phyloP scores from a whole-genome alignment of 2,888 invertebrate species.

The Drosophila testacea region DNA sequence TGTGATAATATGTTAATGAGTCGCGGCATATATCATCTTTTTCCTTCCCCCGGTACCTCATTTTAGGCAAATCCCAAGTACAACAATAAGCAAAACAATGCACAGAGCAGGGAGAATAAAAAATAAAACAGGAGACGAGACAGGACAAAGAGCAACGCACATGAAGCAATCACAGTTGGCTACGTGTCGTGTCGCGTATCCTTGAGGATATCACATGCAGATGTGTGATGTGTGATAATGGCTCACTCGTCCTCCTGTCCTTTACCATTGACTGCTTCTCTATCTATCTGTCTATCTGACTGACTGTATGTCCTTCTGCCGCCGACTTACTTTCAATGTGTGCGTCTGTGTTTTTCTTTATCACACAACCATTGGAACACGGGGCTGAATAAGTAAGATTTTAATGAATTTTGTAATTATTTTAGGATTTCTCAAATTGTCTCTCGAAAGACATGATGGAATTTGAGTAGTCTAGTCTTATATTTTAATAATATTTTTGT shows the following conservation, averaged over 20 bases:
- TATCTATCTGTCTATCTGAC: neutral
- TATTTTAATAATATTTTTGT: no score
- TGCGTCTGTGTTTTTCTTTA: constrained; percentile 52
- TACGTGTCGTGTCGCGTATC: constrained; percentile 83
- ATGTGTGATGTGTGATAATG: constrained; percentile 83
- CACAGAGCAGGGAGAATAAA: constrained; percentile 16
- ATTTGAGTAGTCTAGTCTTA: no score
- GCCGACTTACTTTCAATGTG: constrained; percentile 3
- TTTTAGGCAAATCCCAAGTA: constrained; percentile 50
- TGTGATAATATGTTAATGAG: constrained; percentile 85
- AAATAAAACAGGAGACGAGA: neutral
- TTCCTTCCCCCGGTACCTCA: constrained; percentile 25
- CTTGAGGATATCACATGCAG: constrained; percentile 82
- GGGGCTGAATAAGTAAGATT: constrained; percentile 12
- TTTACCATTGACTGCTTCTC: constrained; percentile 19
- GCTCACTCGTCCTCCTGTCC: constrained; percentile 53
- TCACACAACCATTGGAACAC: constrained; percentile 42
- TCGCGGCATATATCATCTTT: constrained; percentile 82
- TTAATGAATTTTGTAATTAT: neutral
- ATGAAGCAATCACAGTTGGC: constrained; percentile 72
- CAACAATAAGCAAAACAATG: constrained; percentile 45
- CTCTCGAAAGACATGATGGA: no score
- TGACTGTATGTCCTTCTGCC: neutral
- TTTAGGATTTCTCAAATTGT: neutral
- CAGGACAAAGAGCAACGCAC: constrained; percentile 45